phyloP scores from a whole-genome alignment of 2,113 vertebrate species.

The Neolamprologus brichardi region DNA sequence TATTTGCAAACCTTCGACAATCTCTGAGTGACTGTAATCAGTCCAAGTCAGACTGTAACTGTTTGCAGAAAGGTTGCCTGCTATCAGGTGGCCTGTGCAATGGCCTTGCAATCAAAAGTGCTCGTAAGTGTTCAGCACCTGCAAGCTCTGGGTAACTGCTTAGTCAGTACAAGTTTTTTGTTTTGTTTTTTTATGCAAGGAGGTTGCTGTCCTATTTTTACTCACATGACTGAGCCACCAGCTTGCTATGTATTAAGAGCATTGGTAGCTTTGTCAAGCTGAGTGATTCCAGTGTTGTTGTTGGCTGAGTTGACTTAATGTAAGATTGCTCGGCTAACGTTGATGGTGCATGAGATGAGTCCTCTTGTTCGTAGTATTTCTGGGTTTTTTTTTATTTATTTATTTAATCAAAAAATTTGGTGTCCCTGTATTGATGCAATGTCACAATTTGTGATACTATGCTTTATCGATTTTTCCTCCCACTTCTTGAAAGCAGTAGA shows the following conservation, averaged over 20 bases:
- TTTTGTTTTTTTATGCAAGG: background rate
- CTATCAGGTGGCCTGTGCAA: background rate
- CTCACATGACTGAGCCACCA: background rate
- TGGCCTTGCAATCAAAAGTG: background rate
- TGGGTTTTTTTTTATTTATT: accelerated
- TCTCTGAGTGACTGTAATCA: background rate
- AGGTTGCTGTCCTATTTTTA: background rate
- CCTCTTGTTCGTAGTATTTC: background rate
- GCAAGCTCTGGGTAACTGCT: background rate
- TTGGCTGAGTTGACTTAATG: background rate
- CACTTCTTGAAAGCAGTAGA: background rate
- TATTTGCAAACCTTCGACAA: background rate
- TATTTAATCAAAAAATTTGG: background rate
- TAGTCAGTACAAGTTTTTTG: background rate
- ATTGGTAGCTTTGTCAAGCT: background rate
- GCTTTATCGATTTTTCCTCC: background rate
- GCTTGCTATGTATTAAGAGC: background rate
- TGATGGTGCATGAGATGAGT: background rate
- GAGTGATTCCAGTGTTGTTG: background rate
- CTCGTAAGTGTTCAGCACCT: background rate
- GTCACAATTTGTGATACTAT: background rate
- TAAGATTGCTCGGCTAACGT: background rate
- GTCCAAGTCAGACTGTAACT: background rate
- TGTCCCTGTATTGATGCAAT: background rate
- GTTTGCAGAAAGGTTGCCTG: background rate